These are phyloP conservation scores for Luperina testacea DNA, from an alignment of 2,888 invertebrate species.

Conservation along the genomic window DNA sequence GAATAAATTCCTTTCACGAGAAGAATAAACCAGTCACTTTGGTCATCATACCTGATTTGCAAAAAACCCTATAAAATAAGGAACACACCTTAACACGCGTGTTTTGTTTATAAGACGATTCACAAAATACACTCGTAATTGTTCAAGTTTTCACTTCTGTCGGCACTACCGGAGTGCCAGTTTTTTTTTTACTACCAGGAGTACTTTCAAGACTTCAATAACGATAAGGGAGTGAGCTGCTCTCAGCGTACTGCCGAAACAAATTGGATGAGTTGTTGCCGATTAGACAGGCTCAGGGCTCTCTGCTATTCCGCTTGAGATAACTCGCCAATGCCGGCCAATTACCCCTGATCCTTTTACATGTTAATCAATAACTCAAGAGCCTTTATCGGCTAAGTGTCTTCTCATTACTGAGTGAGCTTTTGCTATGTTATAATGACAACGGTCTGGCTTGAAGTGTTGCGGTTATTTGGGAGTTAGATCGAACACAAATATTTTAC, in stretches of 20 bases:
- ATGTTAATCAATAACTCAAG: conserved; percentile 58
- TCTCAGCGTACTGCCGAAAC: conserved; percentile 22
- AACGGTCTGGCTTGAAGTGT: not conserved
- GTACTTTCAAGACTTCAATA: conserved; percentile 11
- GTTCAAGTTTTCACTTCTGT: too few species aligned
- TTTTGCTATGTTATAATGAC: conserved; percentile 10
- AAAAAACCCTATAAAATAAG: too few species aligned
- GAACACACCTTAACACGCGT: too few species aligned
- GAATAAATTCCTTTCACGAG: too few species aligned
- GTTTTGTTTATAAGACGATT: too few species aligned
- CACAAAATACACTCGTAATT: too few species aligned
- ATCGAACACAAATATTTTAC: not conserved
- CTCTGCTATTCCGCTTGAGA: conserved; percentile 45
- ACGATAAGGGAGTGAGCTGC: not conserved
- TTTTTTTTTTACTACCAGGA: not conserved
- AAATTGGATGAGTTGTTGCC: conserved; percentile 37
- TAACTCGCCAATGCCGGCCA: conserved; percentile 52
- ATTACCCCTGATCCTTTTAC: conserved; percentile 63
- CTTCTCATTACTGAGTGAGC: conserved; percentile 36
- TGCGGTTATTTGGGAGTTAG: conserved; percentile 2
- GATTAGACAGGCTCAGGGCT: conserved; percentile 35
- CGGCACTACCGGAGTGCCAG: too few species aligned
- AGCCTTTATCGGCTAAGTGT: conserved; percentile 44
- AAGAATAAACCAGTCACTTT: too few species aligned
- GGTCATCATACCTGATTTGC: too few species aligned